A percentile compares a stretch with the other conserved stretches of the same genome.
Conservation (phyloP, 2,888 invertebrate species). For the Pseudolycoriella hygida region DNA sequence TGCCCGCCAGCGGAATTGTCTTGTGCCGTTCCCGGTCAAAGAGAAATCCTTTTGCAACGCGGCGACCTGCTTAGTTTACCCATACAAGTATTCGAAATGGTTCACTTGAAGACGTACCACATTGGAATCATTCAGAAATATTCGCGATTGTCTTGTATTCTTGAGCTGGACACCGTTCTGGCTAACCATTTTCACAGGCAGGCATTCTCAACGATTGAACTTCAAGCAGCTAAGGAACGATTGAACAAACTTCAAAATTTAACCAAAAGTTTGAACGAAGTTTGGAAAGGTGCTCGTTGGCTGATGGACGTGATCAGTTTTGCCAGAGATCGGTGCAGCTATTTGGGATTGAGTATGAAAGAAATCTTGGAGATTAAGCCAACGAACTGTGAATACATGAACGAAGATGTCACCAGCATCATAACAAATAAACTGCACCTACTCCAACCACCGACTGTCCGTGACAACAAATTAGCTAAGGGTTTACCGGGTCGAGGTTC, state of each 20-base stretch:
- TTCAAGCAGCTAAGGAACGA: slow-evolving; percentile 71
- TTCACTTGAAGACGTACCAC: slow-evolving; percentile 89
- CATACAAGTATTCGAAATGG: slow-evolving; percentile 87
- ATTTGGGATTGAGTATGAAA: slow-evolving; percentile 24
- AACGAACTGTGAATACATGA: slow-evolving; percentile 12
- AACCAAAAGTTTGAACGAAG: slow-evolving; percentile 66
- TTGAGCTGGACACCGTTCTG: slow-evolving; percentile 80
- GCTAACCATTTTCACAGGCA: slow-evolving; percentile 88
- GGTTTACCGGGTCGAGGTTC: slow-evolving; percentile 64
- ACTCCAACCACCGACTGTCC: slow-evolving; percentile 29
- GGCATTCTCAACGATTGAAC: slow-evolving; percentile 81
- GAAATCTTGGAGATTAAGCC: slow-evolving; percentile 22
- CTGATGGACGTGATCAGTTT: slow-evolving; percentile 88
- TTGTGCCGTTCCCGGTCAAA: slow-evolving; percentile 76
- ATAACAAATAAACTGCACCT: slow-evolving; percentile 21
- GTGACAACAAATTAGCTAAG: slow-evolving; percentile 58
- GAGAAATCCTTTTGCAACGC: slow-evolving; percentile 67
- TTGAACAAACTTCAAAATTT: slow-evolving; percentile 66
- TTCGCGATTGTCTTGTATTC: slow-evolving; percentile 77
- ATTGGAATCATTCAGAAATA: slow-evolving; percentile 78
- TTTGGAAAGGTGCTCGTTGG: slow-evolving; percentile 94
- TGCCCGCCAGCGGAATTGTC: slow-evolving; percentile 86
- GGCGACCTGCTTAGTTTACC: slow-evolving; percentile 79
- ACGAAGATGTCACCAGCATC: neutral
- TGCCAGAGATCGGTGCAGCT: slow-evolving; percentile 58